Conservation (phyloP, 2,797 vertebrate species). For the Labroides dimidiatus region DNA sequence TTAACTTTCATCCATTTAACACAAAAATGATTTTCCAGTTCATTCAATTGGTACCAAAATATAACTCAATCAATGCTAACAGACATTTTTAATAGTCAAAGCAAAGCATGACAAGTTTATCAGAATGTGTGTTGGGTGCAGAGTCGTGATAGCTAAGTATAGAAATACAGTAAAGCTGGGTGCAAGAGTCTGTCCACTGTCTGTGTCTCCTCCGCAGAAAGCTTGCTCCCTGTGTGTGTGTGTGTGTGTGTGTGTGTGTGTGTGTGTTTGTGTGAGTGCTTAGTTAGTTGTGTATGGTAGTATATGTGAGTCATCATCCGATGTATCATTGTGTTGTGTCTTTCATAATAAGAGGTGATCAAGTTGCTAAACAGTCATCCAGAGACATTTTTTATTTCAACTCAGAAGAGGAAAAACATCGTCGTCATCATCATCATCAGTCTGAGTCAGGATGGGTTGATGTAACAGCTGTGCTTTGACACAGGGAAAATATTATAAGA, state of each 20-base stretch:
- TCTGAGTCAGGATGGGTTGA: conserved; percentile 22
- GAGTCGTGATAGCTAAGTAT: conserved; percentile 59
- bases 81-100: conserved; percentile 21
- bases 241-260: too few relatives aligned
- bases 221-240: conserved; percentile 24
- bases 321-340: conserved; percentile 45
- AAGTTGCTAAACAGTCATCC: conserved; percentile 32
- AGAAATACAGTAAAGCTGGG: conserved; percentile 61
- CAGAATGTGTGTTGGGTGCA: conserved; percentile 47
- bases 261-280: too few relatives aligned
- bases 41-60: conserved; percentile 1
- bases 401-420: conserved; percentile 9
- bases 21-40: conserved; percentile 10
- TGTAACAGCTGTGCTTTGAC: conserved; percentile 23
- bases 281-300: conserved; percentile 48
- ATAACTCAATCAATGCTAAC: conserved; percentile 22
- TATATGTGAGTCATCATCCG: conserved; percentile 58
- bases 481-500: conserved; percentile 30
- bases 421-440: background rate
- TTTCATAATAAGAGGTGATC: conserved; percentile 53
- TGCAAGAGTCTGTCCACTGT: conserved; percentile 43
- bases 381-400: conserved; percentile 15
- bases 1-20: conserved; percentile 18
- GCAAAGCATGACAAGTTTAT: conserved; percentile 35
- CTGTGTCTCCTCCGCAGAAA: conserved; percentile 44